Percentiles rank a stretch among this genome's conserved stretches.
These are phyloP conservation scores for Lasiurus borealis DNA, from an alignment of 2,113 vertebrate genomes.

Conservation along the genomic window DNA sequence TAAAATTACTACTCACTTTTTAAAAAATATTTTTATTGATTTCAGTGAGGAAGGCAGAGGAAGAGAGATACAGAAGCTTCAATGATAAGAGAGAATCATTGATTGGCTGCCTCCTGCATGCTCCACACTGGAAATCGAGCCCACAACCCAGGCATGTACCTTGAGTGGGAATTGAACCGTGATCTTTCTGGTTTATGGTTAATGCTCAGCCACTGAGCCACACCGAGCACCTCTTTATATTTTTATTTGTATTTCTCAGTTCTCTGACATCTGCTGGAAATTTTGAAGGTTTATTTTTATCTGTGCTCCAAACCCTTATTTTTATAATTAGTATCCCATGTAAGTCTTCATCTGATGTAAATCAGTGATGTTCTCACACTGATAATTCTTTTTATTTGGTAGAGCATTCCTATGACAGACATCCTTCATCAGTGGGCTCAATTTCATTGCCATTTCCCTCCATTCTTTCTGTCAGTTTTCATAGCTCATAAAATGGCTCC, in stretches of 20 bases:
- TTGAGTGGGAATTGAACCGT: too few species aligned
- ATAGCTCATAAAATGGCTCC: not conserved
- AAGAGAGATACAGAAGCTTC: too few species aligned
- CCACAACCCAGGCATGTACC: too few species aligned
- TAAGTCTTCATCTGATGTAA: slow-evolving; percentile 9
- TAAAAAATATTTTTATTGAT: too few species aligned
- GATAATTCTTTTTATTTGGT: too few species aligned
- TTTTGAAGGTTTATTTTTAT: slow-evolving; percentile 54
- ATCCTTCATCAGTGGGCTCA: not conserved
- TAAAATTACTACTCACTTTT: not conserved
- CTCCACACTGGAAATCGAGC: too few species aligned
- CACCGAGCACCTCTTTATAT: not conserved
- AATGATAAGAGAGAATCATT: too few species aligned
- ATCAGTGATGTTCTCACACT: slow-evolving; percentile 25
- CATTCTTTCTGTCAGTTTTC: not conserved
- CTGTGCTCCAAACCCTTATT: not conserved
- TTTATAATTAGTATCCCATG: slow-evolving; percentile 44
- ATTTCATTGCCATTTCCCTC: not conserved
- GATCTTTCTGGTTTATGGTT: too few species aligned
- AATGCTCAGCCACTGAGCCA: too few species aligned
- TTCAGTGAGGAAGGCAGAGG: too few species aligned
- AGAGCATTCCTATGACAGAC: not conserved
- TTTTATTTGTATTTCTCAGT: not conserved
- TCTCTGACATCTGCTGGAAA: not conserved
- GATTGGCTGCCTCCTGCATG: too few species aligned